Base-by-base conservation (phyloP, 2,888 invertebrate species). In the Cheilosia urbana region DNA sequence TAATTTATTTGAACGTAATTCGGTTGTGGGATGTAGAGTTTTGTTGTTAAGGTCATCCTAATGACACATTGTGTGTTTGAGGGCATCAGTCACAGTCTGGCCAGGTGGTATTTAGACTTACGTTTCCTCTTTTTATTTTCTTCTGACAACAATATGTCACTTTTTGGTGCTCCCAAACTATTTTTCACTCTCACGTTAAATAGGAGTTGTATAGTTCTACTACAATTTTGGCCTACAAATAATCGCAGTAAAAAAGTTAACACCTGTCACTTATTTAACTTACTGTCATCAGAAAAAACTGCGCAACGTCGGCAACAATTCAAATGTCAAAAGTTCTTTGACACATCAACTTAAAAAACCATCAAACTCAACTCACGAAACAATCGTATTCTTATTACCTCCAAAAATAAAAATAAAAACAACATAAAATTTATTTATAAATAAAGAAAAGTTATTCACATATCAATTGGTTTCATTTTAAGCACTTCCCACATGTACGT, bases 391-490 rank as follows among this genome's bases (percentile, higher is more conserved):
- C 47, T 17, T 27, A 5, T 19, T 55, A 34, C 7, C 19, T 30
- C 34, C n/a, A 27, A 30, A 40, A 30, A 57, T 13, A 37, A 47
- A 73, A 53, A 42, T 6, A 75, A 55, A 9, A 37, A 49, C 3
- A 51, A 34, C 9, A 34, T 47, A 24, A 27, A 57, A 57, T 27
- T 4, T 47, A 17, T 49, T 4, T 19, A 34, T 42, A 66, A 51
- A 49, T 49, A 21, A 49, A 51, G 55, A 63, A 55, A 37, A 27
- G 24, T 51, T 65, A 65, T 66, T 60, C 60, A 17, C n/a, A 60
- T 19, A 42, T 19, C 60, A 47, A 77, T 66, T 53, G 82, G 49
- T 47, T 82, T 82, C 62, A 77, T 77, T 60, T 77, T 66, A 42
- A 77, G 55, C 45, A 47, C 58, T 53, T 40, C 24, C 42, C 40